These are phyloP conservation scores for Pollenia labialis DNA, from an alignment of 2,888 invertebrate species.

Conservation along the genomic window DNA sequence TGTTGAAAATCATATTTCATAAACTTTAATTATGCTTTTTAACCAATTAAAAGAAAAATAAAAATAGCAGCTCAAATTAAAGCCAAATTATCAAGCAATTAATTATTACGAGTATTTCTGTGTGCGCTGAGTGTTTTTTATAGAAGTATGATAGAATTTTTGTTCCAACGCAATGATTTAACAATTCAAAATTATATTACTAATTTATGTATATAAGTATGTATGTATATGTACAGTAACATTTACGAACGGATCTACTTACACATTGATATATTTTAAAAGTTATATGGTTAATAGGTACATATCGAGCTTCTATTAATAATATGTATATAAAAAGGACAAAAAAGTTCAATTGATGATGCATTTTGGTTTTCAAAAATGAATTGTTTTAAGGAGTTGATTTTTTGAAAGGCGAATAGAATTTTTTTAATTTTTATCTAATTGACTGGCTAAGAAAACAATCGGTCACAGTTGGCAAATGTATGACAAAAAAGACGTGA, in stretches of 20 bases:
- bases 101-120: neutral
- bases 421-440: neutral
- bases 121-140: constrained; percentile 64
- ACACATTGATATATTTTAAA: constrained; percentile 59
- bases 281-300: constrained; percentile 5
- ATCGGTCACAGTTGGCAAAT: too few species aligned
- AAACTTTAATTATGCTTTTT: neutral
- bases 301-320: constrained; percentile 22
- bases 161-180: constrained; percentile 59
- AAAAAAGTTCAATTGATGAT: constrained; percentile 64
- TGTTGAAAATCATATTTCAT: neutral
- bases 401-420: constrained; percentile 9
- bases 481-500: too few species aligned
- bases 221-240: neutral
- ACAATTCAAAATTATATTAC: constrained; percentile 66
- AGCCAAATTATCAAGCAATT: constrained; percentile 45
- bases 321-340: constrained; percentile 28
- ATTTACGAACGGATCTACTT: constrained; percentile 63
- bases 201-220: constrained; percentile 14
- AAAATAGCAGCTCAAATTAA: constrained; percentile 22
- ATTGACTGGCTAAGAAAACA: too few species aligned
- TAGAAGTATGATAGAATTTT: constrained; percentile 47
- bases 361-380: constrained; percentile 71
- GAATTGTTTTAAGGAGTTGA: constrained; percentile 31
- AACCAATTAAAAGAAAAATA: neutral